Evolutionary conservation across 2,888 invertebrate species (phyloP).

Genomic region (Brenthis daphne): DNA sequence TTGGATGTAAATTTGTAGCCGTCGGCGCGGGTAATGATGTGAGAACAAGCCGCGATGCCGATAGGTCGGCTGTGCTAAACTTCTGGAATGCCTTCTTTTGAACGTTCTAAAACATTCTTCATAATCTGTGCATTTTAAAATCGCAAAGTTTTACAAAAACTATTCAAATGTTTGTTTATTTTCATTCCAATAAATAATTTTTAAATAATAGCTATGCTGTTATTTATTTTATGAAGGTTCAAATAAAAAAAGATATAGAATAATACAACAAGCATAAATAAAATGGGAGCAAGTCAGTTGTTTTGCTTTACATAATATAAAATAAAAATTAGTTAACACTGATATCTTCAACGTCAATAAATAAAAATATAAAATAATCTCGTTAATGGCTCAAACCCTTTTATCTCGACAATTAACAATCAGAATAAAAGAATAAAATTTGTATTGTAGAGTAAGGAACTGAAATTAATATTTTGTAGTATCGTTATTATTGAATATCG

Average conservation of each 20-base stretch:
- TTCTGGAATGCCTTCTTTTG: constrained; percentile 32
- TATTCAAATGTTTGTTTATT: too few relatives aligned
- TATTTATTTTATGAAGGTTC: too few relatives aligned
- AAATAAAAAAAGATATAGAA: too few relatives aligned
- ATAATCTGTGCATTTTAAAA: constrained; percentile 23
- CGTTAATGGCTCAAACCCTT: constrained; percentile 32
- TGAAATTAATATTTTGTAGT: background rate
- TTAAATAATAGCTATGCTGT: too few relatives aligned
- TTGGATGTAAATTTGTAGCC: constrained; percentile 83
- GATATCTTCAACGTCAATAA: constrained; percentile 8
- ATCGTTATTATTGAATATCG: too few relatives aligned
- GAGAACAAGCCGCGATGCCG: constrained; percentile 81
- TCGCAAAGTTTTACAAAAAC: too few relatives aligned
- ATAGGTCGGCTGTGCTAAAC: constrained; percentile 36
- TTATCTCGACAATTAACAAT: constrained; percentile 33
- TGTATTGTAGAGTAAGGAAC: background rate
- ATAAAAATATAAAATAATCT: constrained; percentile 27
- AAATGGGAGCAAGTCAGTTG: constrained; percentile 4
- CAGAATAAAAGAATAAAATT: constrained; percentile 13
- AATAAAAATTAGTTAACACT: constrained; percentile 15
- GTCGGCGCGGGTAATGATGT: constrained; percentile 83
- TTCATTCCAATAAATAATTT: too few relatives aligned
- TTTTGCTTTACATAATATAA: constrained; percentile 11
- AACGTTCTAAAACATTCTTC: constrained; percentile 36
- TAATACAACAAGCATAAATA: background rate